Conservation (phyloP, 2,888 invertebrate genomes). For the Gymnoscelis rufifasciata region DNA sequence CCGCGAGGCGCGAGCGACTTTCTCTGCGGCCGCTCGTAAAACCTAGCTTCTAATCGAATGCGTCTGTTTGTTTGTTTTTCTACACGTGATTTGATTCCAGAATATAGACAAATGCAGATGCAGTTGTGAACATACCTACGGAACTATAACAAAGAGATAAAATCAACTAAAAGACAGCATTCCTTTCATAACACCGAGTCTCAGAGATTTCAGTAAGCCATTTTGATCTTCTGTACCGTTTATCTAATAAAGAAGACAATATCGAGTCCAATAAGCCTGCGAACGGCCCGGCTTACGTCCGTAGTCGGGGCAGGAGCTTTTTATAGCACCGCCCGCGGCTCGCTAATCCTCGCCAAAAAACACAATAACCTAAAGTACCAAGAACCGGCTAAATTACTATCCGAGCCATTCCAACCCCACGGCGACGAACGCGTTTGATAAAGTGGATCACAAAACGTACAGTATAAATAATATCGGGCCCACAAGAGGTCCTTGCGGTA, state of each 20-base stretch:
- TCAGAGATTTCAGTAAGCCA: constrained; percentile 10
- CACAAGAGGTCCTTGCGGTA: constrained; percentile 73
- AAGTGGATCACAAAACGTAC: constrained; percentile 76
- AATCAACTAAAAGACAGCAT: no score
- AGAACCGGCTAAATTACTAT: constrained; percentile 66
- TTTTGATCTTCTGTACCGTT: constrained; percentile 18
- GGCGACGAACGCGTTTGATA: constrained; percentile 73
- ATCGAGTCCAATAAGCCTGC: constrained; percentile 45
- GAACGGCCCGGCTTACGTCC: constrained; percentile 46
- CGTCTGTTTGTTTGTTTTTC: constrained; percentile 25
- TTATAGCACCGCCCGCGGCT: constrained; percentile 58
- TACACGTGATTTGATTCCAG: constrained; percentile 30
- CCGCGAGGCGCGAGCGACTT: constrained; percentile 47
- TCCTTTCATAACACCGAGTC: no score
- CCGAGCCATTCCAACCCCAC: constrained; percentile 68
- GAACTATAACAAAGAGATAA: no score
- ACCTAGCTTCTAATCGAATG: constrained; percentile 55
- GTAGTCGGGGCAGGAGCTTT: constrained; percentile 54
- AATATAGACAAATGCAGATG: constrained; percentile 16
- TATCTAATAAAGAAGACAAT: constrained; percentile 36
- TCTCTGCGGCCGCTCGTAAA: constrained; percentile 49
- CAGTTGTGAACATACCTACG: not conserved
- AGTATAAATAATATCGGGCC: constrained; percentile 72
- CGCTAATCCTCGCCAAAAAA: constrained; percentile 69
- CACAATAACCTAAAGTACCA: constrained; percentile 65